phyloP scores from a whole-genome alignment of 2,113 vertebrate genomes.

The Rafetus swinhoei region DNA sequence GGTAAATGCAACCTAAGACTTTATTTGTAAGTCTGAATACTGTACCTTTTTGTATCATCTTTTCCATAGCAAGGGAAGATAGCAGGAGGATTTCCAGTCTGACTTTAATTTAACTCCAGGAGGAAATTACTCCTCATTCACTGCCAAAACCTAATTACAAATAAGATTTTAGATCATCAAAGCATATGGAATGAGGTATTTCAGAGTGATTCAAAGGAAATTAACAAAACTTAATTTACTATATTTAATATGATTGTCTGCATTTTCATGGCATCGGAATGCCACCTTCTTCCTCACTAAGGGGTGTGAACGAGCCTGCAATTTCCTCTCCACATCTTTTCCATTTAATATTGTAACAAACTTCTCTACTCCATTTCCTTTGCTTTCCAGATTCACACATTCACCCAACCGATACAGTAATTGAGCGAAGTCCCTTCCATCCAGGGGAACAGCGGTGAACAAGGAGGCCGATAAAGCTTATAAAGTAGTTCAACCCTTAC shows the following conservation, averaged over 20 bases:
- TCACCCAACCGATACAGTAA: background rate
- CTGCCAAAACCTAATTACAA: background rate
- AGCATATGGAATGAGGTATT: background rate
- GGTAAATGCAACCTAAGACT: background rate
- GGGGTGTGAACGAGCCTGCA: fast-evolving
- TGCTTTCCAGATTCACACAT: background rate
- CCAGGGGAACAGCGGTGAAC: background rate
- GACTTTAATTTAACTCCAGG: background rate
- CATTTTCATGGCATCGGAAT: background rate
- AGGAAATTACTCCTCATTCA: constrained; percentile 14
- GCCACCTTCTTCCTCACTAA: background rate
- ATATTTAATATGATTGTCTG: background rate
- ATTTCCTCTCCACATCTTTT: background rate
- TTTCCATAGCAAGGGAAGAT: background rate
- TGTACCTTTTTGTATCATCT: background rate
- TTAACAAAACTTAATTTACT: background rate
- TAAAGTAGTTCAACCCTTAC: background rate
- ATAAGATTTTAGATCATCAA: background rate
- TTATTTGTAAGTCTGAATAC: background rate
- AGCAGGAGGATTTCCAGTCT: constrained; percentile 27
- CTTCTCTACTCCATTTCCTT: background rate
- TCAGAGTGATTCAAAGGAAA: background rate
- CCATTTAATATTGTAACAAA: background rate
- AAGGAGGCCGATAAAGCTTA: background rate
- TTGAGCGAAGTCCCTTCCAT: fast-evolving